These are phyloP conservation scores for Eurystomus gularis DNA, from an alignment of 2,113 vertebrate species.

Conservation along the genomic window DNA sequence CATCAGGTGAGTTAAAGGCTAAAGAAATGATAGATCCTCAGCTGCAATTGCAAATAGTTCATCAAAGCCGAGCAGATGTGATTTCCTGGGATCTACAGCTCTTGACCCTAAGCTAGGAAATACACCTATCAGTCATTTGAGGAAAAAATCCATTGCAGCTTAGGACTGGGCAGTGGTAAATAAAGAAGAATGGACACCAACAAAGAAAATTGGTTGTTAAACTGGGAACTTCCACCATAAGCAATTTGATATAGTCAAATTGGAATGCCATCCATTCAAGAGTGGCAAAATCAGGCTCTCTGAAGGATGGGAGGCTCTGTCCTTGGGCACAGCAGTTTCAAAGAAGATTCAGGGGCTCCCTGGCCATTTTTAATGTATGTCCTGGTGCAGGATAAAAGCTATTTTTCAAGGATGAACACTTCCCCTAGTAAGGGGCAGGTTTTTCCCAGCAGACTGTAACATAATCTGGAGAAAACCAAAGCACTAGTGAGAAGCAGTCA, in stretches of 20 bases:
- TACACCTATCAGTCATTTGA: background rate
- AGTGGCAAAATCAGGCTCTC: background rate
- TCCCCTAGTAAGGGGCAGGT: background rate
- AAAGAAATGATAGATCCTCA: background rate
- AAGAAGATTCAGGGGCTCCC: background rate
- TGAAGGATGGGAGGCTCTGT: background rate
- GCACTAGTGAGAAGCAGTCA: background rate
- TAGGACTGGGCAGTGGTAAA: background rate
- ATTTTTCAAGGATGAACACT: background rate
- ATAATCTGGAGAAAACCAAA: background rate
- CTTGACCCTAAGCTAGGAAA: background rate
- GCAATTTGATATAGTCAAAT: background rate
- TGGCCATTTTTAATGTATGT: background rate
- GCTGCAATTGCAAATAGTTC: background rate
- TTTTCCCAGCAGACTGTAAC: background rate
- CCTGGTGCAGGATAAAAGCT: background rate
- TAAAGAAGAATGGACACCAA: background rate
- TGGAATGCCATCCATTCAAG: rapidly evolving
- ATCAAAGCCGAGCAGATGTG: background rate
- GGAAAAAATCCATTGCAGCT: background rate
- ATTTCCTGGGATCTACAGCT: background rate
- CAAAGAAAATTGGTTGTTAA: background rate
- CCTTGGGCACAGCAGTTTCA: background rate
- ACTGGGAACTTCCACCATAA: background rate
- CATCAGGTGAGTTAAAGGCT: background rate